A percentile compares a stretch with the other conserved stretches of the same genome.
Evolutionary conservation across 92 coral and sea anemone genomes (phyloP).

Genomic region (Ricordea florida): DNA sequence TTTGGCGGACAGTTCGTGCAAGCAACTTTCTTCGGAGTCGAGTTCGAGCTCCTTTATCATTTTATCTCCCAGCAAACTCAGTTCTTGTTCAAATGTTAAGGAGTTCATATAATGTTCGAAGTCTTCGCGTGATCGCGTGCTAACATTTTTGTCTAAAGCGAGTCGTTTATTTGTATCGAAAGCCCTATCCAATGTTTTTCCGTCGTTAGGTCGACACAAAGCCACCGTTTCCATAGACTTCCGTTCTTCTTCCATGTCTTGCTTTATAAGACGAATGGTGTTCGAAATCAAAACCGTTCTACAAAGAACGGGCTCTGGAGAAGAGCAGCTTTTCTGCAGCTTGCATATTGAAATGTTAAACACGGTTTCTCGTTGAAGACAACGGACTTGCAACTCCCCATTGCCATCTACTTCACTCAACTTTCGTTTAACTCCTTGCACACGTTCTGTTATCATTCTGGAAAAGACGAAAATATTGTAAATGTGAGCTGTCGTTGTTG

Average conservation of each 20-base stretch:
- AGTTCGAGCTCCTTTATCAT: constrained; percentile 76
- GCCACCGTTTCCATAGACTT: constrained; percentile 31
- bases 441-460: constrained; percentile 87
- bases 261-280: constrained; percentile 85
- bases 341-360: constrained; percentile 96
- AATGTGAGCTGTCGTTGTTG: neutral
- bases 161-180: constrained; percentile 1
- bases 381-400: constrained; percentile 66
- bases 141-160: constrained; percentile 6
- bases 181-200: constrained; percentile 8
- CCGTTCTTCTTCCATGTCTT: constrained; percentile 87
- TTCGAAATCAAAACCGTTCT: constrained; percentile 96
- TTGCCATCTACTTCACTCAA: constrained; percentile 72
- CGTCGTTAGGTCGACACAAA: constrained; percentile 34
- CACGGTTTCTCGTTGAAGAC: constrained; percentile 95
- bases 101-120: constrained; percentile 28
- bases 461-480: neutral
- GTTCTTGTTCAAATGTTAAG: constrained; percentile 69
- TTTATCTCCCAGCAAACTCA: constrained; percentile 75
- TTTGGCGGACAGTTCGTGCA: constrained; percentile 12
- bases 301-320: constrained; percentile 84
- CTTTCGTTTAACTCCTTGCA: constrained; percentile 84
- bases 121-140: constrained; percentile 68
- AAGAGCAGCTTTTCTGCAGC: constrained; percentile 79
- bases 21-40: neutral